Evolutionary conservation across 1,140 invertebrate genomes (phyloP).

Genomic region (Elymnias hypermnestra): DNA sequence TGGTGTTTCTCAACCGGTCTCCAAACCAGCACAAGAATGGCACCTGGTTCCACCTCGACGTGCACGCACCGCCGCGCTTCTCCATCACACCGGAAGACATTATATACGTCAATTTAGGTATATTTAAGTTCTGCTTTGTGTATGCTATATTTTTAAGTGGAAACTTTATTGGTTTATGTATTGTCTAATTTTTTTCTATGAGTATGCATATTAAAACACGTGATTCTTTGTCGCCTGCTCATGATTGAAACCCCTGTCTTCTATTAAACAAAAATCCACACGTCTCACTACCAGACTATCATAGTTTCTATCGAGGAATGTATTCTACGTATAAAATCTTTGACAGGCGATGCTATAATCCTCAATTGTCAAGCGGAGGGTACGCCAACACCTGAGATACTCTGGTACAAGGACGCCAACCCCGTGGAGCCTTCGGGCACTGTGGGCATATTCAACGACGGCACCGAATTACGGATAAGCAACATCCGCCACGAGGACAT

Average conservation of each 20-base stretch:
- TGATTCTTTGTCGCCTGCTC: no score
- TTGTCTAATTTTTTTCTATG: no score
- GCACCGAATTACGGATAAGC: slow-evolving; percentile 92
- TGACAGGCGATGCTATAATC: slow-evolving; percentile 91
- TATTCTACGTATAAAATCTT: neutral
- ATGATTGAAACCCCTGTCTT: no score
- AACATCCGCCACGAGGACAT: slow-evolving; percentile 94
- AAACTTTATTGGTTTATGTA: no score
- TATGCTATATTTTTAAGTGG: no score
- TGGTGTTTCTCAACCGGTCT: slow-evolving; percentile 95
- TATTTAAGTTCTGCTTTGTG: no score
- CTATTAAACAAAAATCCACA: no score
- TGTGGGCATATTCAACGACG: slow-evolving; percentile 92
- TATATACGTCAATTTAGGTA: slow-evolving; percentile 94
- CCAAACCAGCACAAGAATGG: slow-evolving; percentile 93
- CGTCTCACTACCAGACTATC: no score
- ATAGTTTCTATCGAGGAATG: no score
- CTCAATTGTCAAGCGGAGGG: slow-evolving; percentile 96
- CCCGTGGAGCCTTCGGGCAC: slow-evolving; percentile 91
- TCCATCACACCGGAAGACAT: slow-evolving; percentile 94
- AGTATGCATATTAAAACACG: no score
- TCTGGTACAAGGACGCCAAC: slow-evolving; percentile 94
- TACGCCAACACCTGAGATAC: slow-evolving; percentile 92
- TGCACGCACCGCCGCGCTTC: slow-evolving; percentile 95
- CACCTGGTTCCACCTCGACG: slow-evolving; percentile 97